Percentiles rank a stretch among this genome's conserved stretches.
These are phyloP conservation scores for Lamellibrachia satsuma DNA, from an alignment of 2,888 invertebrate genomes.

Conservation along the genomic window DNA sequence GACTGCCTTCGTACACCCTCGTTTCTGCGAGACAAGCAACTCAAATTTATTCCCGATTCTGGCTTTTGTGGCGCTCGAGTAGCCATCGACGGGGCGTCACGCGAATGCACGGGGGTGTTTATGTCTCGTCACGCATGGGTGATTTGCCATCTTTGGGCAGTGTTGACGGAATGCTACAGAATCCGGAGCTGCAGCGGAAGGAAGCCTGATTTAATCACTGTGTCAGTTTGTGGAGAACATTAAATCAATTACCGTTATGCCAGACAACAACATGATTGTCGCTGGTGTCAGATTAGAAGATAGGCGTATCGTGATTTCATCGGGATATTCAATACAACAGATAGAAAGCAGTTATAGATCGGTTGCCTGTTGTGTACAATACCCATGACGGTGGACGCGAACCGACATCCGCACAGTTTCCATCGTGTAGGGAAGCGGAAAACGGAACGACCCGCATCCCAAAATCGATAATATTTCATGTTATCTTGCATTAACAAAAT, in stretches of 20 bases:
- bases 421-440: neutral
- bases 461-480: neutral
- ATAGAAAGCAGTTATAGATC: neutral
- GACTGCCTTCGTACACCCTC: neutral
- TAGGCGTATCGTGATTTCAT: neutral
- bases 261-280: neutral
- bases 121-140: neutral
- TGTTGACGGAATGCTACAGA: neutral
- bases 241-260: neutral
- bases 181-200: neutral
- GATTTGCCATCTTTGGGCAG: neutral
- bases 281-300: neutral
- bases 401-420: neutral
- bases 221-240: neutral
- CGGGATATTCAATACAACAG: neutral
- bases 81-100: neutral
- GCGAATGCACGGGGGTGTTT: neutral
- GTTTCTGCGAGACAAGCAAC: neutral
- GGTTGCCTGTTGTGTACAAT: neutral
- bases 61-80: neutral
- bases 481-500: too few relatives aligned
- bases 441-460: neutral
- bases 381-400: neutral
- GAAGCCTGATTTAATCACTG: neutral
- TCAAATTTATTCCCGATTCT: neutral